These are phyloP conservation scores for Xiphorhynchus erythropygius DNA, from an alignment of 2,797 vertebrate genomes.

Conservation along the genomic window DNA sequence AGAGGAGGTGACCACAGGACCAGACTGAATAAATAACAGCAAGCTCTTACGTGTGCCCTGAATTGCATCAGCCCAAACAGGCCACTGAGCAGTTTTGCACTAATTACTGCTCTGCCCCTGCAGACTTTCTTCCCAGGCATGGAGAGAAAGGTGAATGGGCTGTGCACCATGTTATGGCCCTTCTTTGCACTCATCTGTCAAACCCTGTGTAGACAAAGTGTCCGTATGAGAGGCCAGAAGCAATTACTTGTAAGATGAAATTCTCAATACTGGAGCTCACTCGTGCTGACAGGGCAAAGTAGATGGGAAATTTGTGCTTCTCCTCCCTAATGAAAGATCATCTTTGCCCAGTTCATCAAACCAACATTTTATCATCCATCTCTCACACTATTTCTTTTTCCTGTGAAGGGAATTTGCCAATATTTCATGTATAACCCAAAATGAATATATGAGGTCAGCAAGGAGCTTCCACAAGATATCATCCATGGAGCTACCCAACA, in stretches of 20 bases:
- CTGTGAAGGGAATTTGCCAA: background rate
- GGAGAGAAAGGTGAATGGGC: background rate
- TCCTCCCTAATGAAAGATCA: background rate
- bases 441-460: background rate
- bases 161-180: background rate
- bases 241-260: background rate
- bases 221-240: background rate
- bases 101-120: background rate
- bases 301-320: background rate
- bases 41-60: background rate
- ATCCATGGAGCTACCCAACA: background rate
- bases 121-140: background rate
- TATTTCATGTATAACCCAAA: background rate
- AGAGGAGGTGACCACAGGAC: background rate
- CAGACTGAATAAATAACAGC: background rate
- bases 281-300: background rate
- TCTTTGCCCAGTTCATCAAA: background rate
- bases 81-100: background rate
- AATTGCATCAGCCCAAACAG: background rate
- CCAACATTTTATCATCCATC: background rate
- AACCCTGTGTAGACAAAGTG: background rate
- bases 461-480: background rate
- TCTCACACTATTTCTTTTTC: background rate
- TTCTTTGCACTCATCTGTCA: background rate
- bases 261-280: background rate